These are phyloP conservation scores for Tenthredo distinguenda DNA, from an alignment of 2,888 invertebrate genomes.

Conservation along the genomic window DNA sequence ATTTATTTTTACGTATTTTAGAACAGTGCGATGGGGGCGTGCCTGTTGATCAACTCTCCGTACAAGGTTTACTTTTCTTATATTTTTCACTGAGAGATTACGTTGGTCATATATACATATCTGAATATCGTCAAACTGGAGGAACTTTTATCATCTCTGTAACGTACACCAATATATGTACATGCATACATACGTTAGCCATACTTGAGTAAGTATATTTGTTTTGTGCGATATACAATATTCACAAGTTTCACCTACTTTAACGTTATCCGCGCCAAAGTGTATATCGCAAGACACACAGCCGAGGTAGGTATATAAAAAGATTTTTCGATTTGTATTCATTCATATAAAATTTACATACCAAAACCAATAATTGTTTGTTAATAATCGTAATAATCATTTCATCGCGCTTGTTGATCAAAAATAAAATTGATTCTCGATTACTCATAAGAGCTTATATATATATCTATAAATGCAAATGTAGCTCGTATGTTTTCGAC, in stretches of 20 bases:
- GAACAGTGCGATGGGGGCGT: background rate
- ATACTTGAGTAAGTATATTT: background rate
- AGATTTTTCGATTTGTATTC: background rate
- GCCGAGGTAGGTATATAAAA: background rate
- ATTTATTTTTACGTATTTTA: background rate
- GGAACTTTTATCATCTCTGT: conserved; percentile 2
- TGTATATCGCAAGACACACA: background rate
- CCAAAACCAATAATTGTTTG: background rate
- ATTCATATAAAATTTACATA: background rate
- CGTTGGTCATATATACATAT: background rate
- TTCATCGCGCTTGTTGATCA: too few species aligned
- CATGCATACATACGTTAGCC: background rate
- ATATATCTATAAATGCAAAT: too few species aligned
- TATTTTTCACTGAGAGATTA: background rate
- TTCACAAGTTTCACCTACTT: conserved; percentile 13
- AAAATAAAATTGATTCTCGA: too few species aligned
- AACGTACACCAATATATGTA: background rate
- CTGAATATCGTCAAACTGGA: background rate
- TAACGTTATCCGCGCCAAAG: background rate
- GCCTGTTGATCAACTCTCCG: background rate
- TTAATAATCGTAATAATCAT: too few species aligned
- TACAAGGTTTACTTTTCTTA: background rate
- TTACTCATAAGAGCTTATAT: too few species aligned
- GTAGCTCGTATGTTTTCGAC: too few species aligned
- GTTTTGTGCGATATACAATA: background rate